Conservation (phyloP, 2,888 invertebrate species). For the Agrochola circellaris region DNA sequence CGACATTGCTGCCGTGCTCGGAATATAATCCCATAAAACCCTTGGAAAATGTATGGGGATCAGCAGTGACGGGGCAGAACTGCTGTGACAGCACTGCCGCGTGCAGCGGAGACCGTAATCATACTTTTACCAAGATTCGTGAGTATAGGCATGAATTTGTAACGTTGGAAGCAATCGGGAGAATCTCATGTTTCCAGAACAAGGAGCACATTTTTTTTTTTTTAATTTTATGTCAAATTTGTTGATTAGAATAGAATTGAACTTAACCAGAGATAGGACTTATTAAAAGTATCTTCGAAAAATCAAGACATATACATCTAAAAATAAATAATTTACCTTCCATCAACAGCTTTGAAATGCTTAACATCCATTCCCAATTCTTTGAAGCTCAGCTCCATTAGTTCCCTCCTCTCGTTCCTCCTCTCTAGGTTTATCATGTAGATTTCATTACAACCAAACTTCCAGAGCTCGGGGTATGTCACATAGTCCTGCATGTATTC, state of each 20-base stretch:
- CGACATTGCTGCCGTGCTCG: too few species aligned
- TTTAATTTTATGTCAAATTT: background rate
- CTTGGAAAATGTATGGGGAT: too few species aligned
- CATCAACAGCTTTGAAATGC: slow-evolving; percentile 96
- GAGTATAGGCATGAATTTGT: background rate
- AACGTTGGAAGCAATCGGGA: background rate
- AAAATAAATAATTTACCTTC: slow-evolving; percentile 91
- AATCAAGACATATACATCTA: slow-evolving; percentile 6
- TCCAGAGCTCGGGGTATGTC: slow-evolving; percentile 88
- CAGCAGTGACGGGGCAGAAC: too few species aligned
- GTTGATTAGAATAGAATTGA: background rate
- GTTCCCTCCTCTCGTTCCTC: slow-evolving; percentile 93
- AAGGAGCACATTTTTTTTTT: background rate
- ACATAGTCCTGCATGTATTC: slow-evolving; percentile 80
- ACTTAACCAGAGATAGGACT: background rate
- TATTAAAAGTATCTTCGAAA: background rate
- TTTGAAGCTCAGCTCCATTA: slow-evolving; percentile 95
- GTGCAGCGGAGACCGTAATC: too few species aligned
- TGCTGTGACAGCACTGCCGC: too few species aligned
- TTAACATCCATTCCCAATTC: slow-evolving; percentile 95
- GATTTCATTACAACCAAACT: slow-evolving; percentile 94
- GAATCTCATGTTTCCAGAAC: background rate
- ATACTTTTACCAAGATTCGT: background rate
- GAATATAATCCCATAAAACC: too few species aligned
- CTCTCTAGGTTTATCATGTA: slow-evolving; percentile 98